Conservation (phyloP, 2,113 vertebrate genomes). For the Microcebus ravelobensis region DNA sequence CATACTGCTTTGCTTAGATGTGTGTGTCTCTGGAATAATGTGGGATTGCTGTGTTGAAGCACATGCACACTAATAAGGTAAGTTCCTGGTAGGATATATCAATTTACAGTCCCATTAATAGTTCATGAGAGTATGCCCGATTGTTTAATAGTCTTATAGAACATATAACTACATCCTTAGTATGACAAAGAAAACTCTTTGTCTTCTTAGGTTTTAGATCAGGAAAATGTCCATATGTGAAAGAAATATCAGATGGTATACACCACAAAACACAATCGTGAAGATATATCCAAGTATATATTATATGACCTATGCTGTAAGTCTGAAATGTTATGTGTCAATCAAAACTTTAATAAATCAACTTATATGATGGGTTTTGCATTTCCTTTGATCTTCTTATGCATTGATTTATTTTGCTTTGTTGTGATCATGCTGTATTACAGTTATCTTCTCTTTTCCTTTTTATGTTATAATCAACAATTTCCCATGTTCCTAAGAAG, state of each 20-base stretch:
- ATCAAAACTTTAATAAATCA: slow-evolving; percentile 32
- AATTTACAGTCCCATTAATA: slow-evolving; percentile 64
- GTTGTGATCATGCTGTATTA: neutral
- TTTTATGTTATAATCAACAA: neutral
- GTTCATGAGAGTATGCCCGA: slow-evolving; percentile 19
- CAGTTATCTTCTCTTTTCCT: neutral
- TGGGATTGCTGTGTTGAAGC: neutral
- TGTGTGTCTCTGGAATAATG: neutral
- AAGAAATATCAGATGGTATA: neutral
- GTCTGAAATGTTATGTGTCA: neutral
- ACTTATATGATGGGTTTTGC: neutral
- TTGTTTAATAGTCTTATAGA: slow-evolving; percentile 57
- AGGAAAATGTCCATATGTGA: slow-evolving; percentile 14
- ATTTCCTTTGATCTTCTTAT: neutral
- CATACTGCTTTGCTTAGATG: neutral
- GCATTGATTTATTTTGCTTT: slow-evolving; percentile 29
- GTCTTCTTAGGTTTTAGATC: slow-evolving; percentile 14
- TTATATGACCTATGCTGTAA: neutral
- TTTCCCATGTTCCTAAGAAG: neutral
- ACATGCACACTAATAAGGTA: neutral
- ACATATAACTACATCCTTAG: slow-evolving; percentile 17
- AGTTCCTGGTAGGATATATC: slow-evolving; percentile 55
- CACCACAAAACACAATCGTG: neutral
- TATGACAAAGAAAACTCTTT: neutral
- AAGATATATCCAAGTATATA: neutral